Conservation (phyloP, 2,888 invertebrate species). For the Scrobipalpa costella region DNA sequence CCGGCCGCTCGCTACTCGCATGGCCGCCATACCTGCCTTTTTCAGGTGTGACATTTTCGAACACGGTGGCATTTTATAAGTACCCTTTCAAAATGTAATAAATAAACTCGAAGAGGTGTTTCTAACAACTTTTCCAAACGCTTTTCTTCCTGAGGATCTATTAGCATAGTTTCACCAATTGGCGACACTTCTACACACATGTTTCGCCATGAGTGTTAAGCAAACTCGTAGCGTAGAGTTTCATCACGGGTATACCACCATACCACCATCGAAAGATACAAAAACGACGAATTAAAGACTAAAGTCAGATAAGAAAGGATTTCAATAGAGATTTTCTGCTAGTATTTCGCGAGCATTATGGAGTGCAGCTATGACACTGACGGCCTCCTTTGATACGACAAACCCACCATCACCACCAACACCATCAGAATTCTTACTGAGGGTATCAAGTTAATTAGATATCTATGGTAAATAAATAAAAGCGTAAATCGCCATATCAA, state of each 20-base stretch:
- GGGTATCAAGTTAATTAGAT: too few species aligned
- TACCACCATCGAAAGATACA: too few species aligned
- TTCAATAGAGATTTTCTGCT: too few species aligned
- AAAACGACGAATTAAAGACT: too few species aligned
- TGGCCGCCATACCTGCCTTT: constrained; percentile 44
- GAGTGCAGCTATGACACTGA: too few species aligned
- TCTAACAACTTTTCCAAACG: constrained; percentile 38
- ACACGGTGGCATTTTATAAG: constrained; percentile 49
- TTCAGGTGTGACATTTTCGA: constrained; percentile 56
- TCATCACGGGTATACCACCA: constrained; percentile 54
- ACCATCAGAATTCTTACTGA: too few species aligned
- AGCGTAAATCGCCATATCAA: too few species aligned
- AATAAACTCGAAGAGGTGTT: not conserved
- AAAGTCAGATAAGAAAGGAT: too few species aligned
- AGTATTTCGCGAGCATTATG: too few species aligned
- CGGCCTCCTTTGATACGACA: too few species aligned
- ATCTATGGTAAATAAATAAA: too few species aligned
- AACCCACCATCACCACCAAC: too few species aligned
- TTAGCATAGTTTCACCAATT: constrained; percentile 70
- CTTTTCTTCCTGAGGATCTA: constrained; percentile 39
- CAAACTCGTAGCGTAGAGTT: constrained; percentile 59
- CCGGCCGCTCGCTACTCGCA: constrained; percentile 55
- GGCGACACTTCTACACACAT: constrained; percentile 54
- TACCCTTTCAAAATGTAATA: constrained; percentile 33
- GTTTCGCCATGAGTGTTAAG: constrained; percentile 69